phyloP scores from a whole-genome alignment of 23 tunicate species.

The Corella eumyota region DNA sequence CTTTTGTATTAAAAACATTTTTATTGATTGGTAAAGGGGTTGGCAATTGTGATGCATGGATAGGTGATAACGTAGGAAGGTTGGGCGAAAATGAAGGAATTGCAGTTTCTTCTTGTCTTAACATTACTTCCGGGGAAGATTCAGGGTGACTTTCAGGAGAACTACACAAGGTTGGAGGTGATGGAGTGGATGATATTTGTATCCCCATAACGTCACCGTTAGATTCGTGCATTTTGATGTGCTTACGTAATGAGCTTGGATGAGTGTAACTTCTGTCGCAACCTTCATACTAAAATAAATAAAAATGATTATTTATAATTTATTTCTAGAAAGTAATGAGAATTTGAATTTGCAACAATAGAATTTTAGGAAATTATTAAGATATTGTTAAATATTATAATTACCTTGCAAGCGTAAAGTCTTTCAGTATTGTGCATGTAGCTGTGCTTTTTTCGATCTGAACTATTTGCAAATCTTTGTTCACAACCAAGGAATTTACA shows the following conservation, averaged over 20 bases:
- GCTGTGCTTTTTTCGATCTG: constrained; percentile 75
- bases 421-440: constrained; percentile 55
- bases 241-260: constrained; percentile 73
- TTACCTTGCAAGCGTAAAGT: constrained; percentile 56
- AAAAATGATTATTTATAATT: background rate
- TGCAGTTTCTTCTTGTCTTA: too few species aligned
- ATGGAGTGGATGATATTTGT: too few species aligned
- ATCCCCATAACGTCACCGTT: constrained; percentile 38
- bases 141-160: too few species aligned
- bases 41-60: background rate
- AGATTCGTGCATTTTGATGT: constrained; percentile 50
- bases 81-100: too few species aligned
- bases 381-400: too few species aligned
- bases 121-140: too few species aligned
- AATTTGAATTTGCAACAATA: constrained; percentile 18
- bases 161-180: too few species aligned
- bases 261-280: constrained; percentile 69
- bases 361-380: too few species aligned
- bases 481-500: constrained; percentile 68
- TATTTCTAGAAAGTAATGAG: too few species aligned
- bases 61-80: constrained; percentile 6
- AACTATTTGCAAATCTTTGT: constrained; percentile 59
- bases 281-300: constrained; percentile 32
- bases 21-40: too few species aligned
- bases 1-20: too few species aligned